These are phyloP conservation scores for Microcebus lehilahytsara DNA, from an alignment of 2,113 vertebrate genomes.

Conservation along the genomic window DNA sequence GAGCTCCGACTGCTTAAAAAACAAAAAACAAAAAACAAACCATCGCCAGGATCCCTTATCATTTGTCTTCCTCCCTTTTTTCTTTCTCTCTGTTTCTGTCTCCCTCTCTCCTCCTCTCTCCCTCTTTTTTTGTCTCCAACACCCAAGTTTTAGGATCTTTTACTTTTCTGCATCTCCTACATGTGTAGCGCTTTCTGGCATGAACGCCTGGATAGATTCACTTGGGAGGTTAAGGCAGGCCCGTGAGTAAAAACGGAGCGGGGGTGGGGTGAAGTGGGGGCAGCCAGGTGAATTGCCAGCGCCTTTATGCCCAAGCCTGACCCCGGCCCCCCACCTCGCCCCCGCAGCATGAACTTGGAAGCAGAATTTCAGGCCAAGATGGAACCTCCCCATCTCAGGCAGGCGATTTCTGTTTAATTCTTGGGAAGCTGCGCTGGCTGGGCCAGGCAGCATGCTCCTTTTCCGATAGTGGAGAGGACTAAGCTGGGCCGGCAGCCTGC, in stretches of 20 bases:
- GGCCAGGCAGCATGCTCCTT: neutral
- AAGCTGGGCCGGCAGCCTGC: neutral
- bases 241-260: neutral
- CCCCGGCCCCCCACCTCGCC: neutral
- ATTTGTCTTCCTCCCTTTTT: neutral
- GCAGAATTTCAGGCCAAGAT: constrained; percentile 20
- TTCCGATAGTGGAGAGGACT: neutral
- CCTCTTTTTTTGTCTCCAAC: neutral
- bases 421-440: neutral
- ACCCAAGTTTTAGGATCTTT: constrained; percentile 9
- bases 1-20: neutral
- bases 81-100: neutral
- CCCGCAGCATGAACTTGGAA: neutral
- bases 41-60: neutral
- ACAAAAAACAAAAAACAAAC: neutral
- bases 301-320: neutral
- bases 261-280: neutral
- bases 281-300: neutral
- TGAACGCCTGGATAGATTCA: neutral
- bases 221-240: neutral
- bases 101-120: no score
- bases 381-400: neutral
- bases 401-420: neutral
- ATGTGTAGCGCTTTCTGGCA: neutral
- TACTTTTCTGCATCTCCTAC: neutral